Base-by-base conservation (phyloP, 2,888 invertebrate species). In the Cheilosia impressa region DNA sequence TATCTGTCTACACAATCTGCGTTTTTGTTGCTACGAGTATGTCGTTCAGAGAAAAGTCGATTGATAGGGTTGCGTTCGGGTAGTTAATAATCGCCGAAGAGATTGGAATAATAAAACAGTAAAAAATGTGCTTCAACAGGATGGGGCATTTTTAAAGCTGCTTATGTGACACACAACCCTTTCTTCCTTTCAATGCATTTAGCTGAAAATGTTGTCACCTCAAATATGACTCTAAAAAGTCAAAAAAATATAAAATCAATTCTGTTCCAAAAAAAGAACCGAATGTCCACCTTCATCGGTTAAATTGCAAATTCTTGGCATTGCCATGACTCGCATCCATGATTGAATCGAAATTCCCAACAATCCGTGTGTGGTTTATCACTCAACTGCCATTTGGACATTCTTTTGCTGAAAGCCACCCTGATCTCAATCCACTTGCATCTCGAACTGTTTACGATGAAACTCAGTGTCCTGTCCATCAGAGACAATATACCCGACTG, bases 401-500 rank as follows among this genome's bases (percentile, higher is more conserved):
- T 76, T 77, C 76, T 53, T 76, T 69, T 43, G 50, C 31, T 43
- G 24, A 57, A 53, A 41, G 47, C 53, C 19, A 58, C 17, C 4
- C 31, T 15, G 50, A 22, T 19, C 52, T 5, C 24, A 41, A 60
- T 27, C 10, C 50, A 45, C 19, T 53, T 22, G 69, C 10, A 55
- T 69, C 60, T 47, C 53, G 17, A 63, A 73, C 27, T 83, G 78
- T 83, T 83, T 83, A 78, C 83, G 69, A 73, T 83, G 73, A 62
- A 83, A 78, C 60, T 60, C 72, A 76, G 68, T 85, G 80, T 85
- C 85, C 77, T 85, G 80, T 85, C 85, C 85, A 72, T 81, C 85
- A 81, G 68, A 68, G 50, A 58, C 38, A 53, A 77, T 45, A 77
- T 53, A 68, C 81, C 76, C 19, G 77, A 77, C 72, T 41, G 85